These are phyloP conservation scores for Galemys pyrenaicus DNA, from an alignment of 2,113 vertebrate species.

Conservation along the genomic window DNA sequence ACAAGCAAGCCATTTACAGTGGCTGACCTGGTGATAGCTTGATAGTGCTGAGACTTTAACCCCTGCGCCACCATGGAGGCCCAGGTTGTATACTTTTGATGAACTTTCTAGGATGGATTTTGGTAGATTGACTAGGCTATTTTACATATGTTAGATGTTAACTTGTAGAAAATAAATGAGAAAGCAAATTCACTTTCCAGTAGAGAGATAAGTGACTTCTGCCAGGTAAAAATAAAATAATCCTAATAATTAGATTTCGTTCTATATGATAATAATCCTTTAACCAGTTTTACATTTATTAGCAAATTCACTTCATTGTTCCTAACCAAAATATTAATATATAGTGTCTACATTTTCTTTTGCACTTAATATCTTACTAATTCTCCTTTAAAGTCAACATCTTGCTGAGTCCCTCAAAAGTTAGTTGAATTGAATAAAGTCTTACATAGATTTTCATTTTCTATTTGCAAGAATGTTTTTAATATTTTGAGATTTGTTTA, in stretches of 20 bases:
- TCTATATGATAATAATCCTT: not conserved
- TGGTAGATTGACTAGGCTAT: not conserved
- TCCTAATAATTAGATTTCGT: not conserved
- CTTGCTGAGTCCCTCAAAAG: not conserved
- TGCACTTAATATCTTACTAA: not conserved
- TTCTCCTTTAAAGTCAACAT: too few relatives aligned
- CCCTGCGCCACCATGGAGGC: too few relatives aligned
- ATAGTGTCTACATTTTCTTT: not conserved
- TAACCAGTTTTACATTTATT: not conserved
- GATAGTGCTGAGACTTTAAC: too few relatives aligned
- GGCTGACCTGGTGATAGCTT: too few relatives aligned
- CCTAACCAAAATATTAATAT: not conserved
- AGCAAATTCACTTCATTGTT: not conserved
- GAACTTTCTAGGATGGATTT: not conserved
- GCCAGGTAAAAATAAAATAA: not conserved
- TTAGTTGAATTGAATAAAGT: not conserved
- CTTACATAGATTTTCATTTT: not conserved
- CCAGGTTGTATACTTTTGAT: not conserved
- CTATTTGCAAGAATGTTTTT: constrained; percentile 3
- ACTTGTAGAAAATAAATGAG: not conserved
- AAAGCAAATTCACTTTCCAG: not conserved
- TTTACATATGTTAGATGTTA: not conserved
- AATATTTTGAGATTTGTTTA: constrained; percentile 20
- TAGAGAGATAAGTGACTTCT: not conserved
- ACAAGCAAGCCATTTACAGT: too few relatives aligned